Conservation (phyloP, 2,113 vertebrate species). For the Platycercus adscitus region DNA sequence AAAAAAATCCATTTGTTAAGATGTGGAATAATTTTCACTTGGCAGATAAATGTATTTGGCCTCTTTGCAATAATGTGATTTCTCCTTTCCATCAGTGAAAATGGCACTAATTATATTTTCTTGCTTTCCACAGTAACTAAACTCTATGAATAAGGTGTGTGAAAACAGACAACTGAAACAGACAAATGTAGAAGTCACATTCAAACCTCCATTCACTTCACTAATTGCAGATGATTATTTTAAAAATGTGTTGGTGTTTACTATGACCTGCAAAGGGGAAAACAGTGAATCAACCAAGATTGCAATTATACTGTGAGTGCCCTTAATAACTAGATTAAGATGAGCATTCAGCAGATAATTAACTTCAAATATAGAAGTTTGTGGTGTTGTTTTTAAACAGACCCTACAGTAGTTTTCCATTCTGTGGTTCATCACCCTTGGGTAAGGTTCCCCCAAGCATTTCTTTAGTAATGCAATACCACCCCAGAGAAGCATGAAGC, state of each 20-base stretch:
- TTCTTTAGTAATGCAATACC: background rate
- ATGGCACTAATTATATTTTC: conserved; percentile 24
- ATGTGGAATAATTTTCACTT: background rate
- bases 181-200: background rate
- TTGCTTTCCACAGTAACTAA: conserved; percentile 2
- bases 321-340: background rate
- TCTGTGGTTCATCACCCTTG: background rate
- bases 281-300: conserved; percentile 5
- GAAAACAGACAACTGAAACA: conserved; percentile 16
- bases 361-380: background rate
- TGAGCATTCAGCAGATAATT: conserved; percentile 24
- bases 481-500: background rate
- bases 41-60: background rate
- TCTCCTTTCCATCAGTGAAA: background rate
- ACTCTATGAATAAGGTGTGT: background rate
- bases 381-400: background rate
- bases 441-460: background rate
- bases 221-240: conserved; percentile 47
- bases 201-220: background rate
- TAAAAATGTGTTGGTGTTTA: conserved; percentile 32
- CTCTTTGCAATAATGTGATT: background rate
- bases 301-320: conserved; percentile 22
- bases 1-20: background rate
- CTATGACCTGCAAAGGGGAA: background rate
- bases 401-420: background rate